Evolutionary conservation across 2,888 invertebrate species (phyloP), one percentile per base, ranked within the genome.

Genomic region (Tanypteryx hageni): DNA sequence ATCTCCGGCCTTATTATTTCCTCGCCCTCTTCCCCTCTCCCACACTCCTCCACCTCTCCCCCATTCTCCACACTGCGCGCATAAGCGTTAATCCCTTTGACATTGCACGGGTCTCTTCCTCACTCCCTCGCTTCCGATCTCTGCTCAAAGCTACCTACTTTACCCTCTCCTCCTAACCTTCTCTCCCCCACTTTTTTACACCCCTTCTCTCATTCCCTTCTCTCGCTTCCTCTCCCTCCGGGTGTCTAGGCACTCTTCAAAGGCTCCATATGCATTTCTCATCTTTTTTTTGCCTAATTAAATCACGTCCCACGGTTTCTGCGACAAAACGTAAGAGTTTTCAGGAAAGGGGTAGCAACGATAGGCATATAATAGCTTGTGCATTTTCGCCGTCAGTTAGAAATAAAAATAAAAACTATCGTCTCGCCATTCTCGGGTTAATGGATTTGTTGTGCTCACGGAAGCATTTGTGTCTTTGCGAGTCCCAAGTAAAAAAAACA

Each of bases 1-100:
- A 89, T 89, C 89, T 68, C 89, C 64, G 64, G 44, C 64, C 89
- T 89, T 89, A 89, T 89, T 89, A 89, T 89, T 64, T 89, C 44
- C 44, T 31, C 86, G 22, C 57, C 85, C 22, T 7, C n/a, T 64
- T 14, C 64, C 76, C 27, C 76, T 10, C 76, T 76, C 44, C 5
- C 44, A 1, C 44, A 1, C 82, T 56, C 44, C 44, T 44, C 44
- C 44, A 44, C 44, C 44, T 44, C 44, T 5, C 5, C 44, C 44
- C 44, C 44, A 44, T 44, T 44, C 44, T 44, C 44, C 44, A 31
- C 89, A 68, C 16, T 89, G 89, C 61, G 64, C 61, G 16, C 86
- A 59, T 58, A 16, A 64, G 86, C 89, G 31, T 44, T 89, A 89
- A 89, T 89, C 89, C 89, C 64, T 89, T 89, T 64, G 68, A 89